Evolutionary conservation across 1,140 invertebrate species (phyloP).

Genomic region (Lutraria rhynchaena): DNA sequence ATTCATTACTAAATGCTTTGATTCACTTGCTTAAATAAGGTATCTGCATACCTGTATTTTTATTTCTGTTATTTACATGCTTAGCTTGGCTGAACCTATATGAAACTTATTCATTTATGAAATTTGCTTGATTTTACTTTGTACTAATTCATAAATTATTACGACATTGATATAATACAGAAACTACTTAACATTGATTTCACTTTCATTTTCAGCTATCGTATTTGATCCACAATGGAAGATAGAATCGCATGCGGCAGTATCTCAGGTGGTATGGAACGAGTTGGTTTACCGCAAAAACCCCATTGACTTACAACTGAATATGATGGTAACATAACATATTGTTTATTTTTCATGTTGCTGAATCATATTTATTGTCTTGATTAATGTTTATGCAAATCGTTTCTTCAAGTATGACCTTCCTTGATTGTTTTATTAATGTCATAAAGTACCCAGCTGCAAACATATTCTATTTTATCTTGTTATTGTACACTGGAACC

Average conservation of each 20-base stretch:
- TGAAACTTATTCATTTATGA: no score
- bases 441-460: no score
- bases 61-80: no score
- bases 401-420: no score
- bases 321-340: not conserved
- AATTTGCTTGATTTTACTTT: not conserved
- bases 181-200: not conserved
- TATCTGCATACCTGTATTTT: no score
- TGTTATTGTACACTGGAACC: no score
- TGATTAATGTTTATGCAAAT: no score
- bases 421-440: no score
- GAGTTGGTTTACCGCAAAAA: not conserved
- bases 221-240: conserved; percentile 15
- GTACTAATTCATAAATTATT: not conserved
- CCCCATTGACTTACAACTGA: not conserved
- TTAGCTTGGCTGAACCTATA: no score
- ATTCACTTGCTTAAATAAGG: not conserved
- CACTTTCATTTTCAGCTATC: not conserved
- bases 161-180: not conserved
- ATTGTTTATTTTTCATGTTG: no score
- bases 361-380: no score
- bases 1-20: not conserved
- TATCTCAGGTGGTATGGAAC: not conserved
- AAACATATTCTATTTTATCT: no score
- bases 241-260: not conserved